Evolutionary conservation across 2,888 invertebrate species (phyloP), one percentile per base, ranked within the genome.

Genomic region (Caenorhabditis zanzibari): DNA sequence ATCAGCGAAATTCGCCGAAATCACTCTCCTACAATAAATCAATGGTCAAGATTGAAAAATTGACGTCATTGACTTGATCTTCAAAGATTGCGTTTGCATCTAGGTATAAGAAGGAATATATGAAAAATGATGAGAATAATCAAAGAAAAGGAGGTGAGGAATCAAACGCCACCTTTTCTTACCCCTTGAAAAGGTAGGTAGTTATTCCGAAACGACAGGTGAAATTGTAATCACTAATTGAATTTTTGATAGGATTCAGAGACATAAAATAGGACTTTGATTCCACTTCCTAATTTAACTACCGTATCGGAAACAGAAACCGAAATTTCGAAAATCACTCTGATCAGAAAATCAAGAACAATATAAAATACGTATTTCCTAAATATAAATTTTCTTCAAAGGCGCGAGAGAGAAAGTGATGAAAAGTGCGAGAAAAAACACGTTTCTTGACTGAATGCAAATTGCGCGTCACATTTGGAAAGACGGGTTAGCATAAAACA

Each of bases 1-100:
- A 71, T 63, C 77, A 71, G 26, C 52, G 68, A 24, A 64, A 71
- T 79, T 79, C 79, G 79, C 71, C 79, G 71, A 77, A 79, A 79
- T 79, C 79, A 71, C 41, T 19, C n/a, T 54, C 28, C n/a, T 41
- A 24, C 54, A 61, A 77, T 77, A 71, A 77, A 77, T 77, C 63
- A 63, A 44, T 38, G 64, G 79, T 71, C 71, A 79, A 44, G 56
- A 64, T 6, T 24, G 28, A 14, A n/a, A n/a, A 22, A 54, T 35
- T 68, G 68, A 63, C 77, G 69, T 77, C 76, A 59, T 32, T 22
- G 28, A 19, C 19, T 47, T 41, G 79, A 79, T 56, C 52, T 77
- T 77, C 44, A 54, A 77, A 77, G 79, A 38, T 54, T 14, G 24
- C 26, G 35, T 32, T 41, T n/a, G 35, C 9, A 28, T 28, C 12